Percentiles rank a stretch among this genome's conserved stretches.
phyloP scores from a whole-genome alignment of 2,797 vertebrate genomes.

The Rhinogobio ventralis region DNA sequence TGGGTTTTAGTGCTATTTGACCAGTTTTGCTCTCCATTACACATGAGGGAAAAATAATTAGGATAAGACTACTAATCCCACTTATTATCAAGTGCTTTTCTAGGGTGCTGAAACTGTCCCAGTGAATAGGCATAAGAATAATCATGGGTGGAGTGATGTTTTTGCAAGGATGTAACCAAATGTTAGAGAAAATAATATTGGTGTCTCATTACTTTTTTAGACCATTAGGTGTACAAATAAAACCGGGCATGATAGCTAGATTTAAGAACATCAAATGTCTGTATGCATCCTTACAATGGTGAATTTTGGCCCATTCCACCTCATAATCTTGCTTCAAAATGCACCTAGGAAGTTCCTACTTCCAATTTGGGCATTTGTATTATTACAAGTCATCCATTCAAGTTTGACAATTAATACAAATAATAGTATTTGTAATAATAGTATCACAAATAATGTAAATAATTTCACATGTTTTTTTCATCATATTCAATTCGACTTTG shows the following conservation, averaged over 20 bases:
- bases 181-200: not conserved
- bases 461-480: not conserved
- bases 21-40: not conserved
- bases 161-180: not conserved
- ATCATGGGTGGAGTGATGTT: not conserved
- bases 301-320: not conserved
- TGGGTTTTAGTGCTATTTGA: not conserved
- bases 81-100: conserved; percentile 5
- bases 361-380: not conserved
- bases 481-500: not conserved
- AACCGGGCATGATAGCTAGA: not conserved
- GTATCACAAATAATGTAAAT: too few relatives aligned
- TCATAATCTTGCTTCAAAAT: not conserved
- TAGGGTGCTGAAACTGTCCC: not conserved
- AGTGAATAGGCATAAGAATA: not conserved
- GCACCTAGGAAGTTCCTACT: not conserved
- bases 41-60: not conserved
- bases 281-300: not conserved
- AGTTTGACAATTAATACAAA: not conserved
- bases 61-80: not conserved
- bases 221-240: not conserved
- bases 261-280: not conserved
- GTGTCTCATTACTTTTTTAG: not conserved
- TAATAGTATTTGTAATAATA: too few relatives aligned
- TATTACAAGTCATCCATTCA: not conserved